These are phyloP conservation scores for Numida meleagris DNA, from an alignment of 2,113 vertebrate species.

Conservation along the genomic window DNA sequence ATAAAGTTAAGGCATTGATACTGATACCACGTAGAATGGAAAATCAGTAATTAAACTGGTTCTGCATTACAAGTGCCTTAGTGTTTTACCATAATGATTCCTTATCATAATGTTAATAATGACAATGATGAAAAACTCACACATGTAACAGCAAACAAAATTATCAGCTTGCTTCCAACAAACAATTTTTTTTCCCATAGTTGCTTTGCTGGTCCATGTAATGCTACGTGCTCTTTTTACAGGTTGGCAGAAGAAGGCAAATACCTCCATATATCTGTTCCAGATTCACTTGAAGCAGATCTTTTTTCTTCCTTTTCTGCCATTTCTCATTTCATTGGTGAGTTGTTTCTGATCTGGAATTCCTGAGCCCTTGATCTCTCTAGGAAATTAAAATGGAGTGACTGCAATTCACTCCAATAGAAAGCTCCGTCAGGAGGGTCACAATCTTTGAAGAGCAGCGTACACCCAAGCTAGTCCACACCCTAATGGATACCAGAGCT, in stretches of 20 bases:
- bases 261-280: constrained; percentile 74
- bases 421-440: background rate
- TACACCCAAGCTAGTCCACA: background rate
- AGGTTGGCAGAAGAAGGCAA: constrained; percentile 58
- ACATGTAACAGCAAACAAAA: background rate
- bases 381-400: background rate
- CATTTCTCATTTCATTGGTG: constrained; percentile 85
- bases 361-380: background rate
- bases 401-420: background rate
- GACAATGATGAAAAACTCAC: background rate
- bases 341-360: constrained; percentile 35
- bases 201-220: background rate
- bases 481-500: background rate
- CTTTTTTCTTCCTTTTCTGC: constrained; percentile 74
- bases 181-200: background rate
- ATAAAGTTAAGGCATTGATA: background rate
- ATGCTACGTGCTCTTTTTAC: background rate
- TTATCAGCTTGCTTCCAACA: background rate
- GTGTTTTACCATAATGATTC: background rate
- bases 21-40: background rate
- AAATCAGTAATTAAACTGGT: background rate
- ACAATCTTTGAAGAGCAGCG: background rate
- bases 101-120: background rate
- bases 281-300: constrained; percentile 71
- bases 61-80: background rate